These are phyloP conservation scores for Ancistrus triradiatus DNA, from an alignment of 2,113 vertebrate genomes.

Conservation along the genomic window DNA sequence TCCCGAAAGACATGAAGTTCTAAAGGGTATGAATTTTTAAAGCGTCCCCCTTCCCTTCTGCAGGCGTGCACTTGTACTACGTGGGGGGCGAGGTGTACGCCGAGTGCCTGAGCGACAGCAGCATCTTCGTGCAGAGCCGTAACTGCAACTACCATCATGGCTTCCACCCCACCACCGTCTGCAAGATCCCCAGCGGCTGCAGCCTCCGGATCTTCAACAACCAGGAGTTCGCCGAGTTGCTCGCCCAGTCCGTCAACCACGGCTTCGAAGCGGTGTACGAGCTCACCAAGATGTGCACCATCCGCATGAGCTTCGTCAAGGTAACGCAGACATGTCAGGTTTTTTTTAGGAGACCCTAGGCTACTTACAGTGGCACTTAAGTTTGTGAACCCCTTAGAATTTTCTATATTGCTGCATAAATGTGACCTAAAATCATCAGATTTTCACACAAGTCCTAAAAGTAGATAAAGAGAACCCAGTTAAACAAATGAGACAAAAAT, in stretches of 20 bases:
- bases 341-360: too few species aligned
- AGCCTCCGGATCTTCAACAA: constrained; percentile 99
- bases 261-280: constrained; percentile 98
- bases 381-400: too few species aligned
- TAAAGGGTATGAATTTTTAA: too few species aligned
- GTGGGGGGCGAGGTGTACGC: constrained; percentile 97
- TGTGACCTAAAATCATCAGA: too few species aligned
- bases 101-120: constrained; percentile 96
- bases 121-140: constrained; percentile 97
- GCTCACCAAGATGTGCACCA: constrained; percentile 99
- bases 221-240: constrained; percentile 93
- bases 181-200: constrained; percentile 97
- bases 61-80: constrained; percentile 96
- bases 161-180: constrained; percentile 96
- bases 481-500: too few species aligned
- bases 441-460: too few species aligned
- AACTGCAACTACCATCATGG: constrained; percentile 99
- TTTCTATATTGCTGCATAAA: too few species aligned
- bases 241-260: constrained; percentile 97
- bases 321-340: constrained; percentile 54
- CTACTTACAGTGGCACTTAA: too few species aligned
- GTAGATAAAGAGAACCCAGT: too few species aligned
- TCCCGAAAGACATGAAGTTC: too few species aligned
- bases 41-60: neutral
- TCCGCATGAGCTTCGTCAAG: constrained; percentile 99